phyloP scores from a whole-genome alignment of 2,888 invertebrate species.

The Caenorhabditis angaria region DNA sequence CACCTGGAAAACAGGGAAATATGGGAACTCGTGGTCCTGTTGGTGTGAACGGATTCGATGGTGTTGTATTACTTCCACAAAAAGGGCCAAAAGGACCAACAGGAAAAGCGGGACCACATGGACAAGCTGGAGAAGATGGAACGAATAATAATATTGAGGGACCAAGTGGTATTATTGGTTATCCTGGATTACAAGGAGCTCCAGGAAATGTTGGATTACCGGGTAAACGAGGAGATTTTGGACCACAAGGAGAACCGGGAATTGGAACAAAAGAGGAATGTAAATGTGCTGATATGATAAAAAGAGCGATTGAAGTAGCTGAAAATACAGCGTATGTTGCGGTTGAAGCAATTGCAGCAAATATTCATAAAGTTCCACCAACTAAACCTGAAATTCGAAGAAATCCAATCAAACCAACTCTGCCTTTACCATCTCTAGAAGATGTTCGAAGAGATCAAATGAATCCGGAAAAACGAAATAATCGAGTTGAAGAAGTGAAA shows the following conservation, averaged over 20 bases:
- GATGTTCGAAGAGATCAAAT: constrained; percentile 18
- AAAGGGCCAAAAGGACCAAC: constrained; percentile 32
- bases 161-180: constrained; percentile 20
- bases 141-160: constrained; percentile 31
- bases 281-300: constrained; percentile 30
- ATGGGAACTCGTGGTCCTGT: constrained; percentile 24
- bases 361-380: background rate
- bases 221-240: constrained; percentile 30
- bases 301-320: constrained; percentile 23
- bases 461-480: constrained; percentile 16
- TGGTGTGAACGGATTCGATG: constrained; percentile 31
- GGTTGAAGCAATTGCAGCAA: constrained; percentile 11
- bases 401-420: constrained; percentile 15
- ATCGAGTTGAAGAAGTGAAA: background rate
- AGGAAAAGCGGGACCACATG: constrained; percentile 32
- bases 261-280: constrained; percentile 8
- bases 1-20: constrained; percentile 33
- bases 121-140: constrained; percentile 38
- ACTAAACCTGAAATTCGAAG: constrained; percentile 18
- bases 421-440: constrained; percentile 19
- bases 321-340: constrained; percentile 32
- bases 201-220: constrained; percentile 12
- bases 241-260: constrained; percentile 17
- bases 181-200: constrained; percentile 14
- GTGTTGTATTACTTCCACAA: constrained; percentile 21